Evolutionary conservation across 2,888 invertebrate species (phyloP).

Genomic region (Ophioninae sp.): DNA sequence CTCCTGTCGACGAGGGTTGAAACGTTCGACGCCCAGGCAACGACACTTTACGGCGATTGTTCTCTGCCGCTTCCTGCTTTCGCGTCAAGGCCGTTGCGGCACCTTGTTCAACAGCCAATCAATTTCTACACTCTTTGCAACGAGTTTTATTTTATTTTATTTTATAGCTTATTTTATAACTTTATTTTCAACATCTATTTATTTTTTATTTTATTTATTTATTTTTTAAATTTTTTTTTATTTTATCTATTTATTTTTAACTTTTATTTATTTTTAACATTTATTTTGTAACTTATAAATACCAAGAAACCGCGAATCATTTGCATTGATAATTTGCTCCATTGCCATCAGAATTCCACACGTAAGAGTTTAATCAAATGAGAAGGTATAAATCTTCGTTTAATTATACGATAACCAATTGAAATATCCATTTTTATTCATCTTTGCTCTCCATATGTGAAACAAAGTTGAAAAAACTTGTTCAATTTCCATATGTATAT

Average conservation of each 20-base stretch:
- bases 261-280: conserved; percentile 1
- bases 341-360: neutral
- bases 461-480: neutral
- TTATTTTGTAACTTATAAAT: neutral
- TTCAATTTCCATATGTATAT: neutral
- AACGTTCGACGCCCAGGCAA: conserved; percentile 68
- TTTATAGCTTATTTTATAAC: neutral
- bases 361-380: neutral
- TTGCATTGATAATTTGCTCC: neutral
- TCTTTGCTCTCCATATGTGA: neutral
- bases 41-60: conserved; percentile 73
- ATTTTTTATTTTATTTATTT: no score
- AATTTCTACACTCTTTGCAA: conserved; percentile 22
- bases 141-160: neutral
- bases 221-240: no score
- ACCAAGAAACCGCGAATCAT: neutral
- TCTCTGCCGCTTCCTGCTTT: conserved; percentile 78
- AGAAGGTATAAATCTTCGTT: neutral
- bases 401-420: neutral
- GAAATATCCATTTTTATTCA: neutral
- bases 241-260: no score
- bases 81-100: conserved; percentile 72
- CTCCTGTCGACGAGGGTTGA: conserved; percentile 63
- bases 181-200: no score
- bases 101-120: conserved; percentile 66